Percentiles rank a stretch among this genome's conserved stretches.
phyloP scores from a whole-genome alignment of 2,797 vertebrate species.

The Xerus rutilus region DNA sequence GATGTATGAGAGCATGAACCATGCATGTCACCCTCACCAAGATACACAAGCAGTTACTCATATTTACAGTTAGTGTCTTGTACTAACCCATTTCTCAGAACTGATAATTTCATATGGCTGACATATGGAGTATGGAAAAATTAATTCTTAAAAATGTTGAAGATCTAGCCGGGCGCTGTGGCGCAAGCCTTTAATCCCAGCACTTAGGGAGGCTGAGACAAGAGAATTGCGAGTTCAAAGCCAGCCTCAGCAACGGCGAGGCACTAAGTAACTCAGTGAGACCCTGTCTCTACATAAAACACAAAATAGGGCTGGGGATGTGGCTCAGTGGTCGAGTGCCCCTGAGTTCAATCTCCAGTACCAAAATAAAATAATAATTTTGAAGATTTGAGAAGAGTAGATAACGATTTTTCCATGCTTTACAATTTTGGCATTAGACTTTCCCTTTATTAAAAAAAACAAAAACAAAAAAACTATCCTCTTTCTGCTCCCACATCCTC shows the following conservation, averaged over 20 bases:
- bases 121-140: neutral
- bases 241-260: too few species aligned
- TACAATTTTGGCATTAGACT: slow-evolving; percentile 52
- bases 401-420: neutral
- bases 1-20: neutral
- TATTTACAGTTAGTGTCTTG: neutral
- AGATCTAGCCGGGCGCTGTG: neutral
- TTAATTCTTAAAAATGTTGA: slow-evolving; percentile 1
- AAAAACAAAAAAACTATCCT: neutral
- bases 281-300: too few species aligned
- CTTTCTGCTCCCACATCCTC: neutral
- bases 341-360: too few species aligned
- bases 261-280: too few species aligned
- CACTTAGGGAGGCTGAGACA: too few species aligned
- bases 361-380: neutral
- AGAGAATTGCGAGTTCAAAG: too few species aligned
- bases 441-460: neutral
- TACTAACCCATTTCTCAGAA: neutral
- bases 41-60: neutral
- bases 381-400: slow-evolving; percentile 7
- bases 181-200: too few species aligned
- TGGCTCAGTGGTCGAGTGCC: too few species aligned
- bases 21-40: neutral
- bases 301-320: too few species aligned
- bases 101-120: neutral